Conservation (phyloP, 2,888 invertebrate genomes). For the Plagiodera versicolora region DNA sequence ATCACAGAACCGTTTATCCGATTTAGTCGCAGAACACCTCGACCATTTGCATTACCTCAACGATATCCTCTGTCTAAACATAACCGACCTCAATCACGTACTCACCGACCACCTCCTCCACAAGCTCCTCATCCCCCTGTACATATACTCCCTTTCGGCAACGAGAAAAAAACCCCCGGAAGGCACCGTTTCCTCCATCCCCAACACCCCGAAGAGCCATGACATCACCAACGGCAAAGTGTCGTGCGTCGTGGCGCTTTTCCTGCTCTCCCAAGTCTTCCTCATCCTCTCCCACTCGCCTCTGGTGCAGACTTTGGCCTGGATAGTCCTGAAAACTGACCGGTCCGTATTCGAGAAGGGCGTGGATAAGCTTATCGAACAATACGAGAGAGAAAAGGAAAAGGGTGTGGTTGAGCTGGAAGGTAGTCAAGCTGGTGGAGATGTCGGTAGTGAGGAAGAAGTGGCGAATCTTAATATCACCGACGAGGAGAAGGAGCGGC, state of each 20-base stretch:
- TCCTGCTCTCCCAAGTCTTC: conserved; percentile 92
- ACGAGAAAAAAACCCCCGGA: conserved; percentile 55
- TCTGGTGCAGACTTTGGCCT: conserved; percentile 85
- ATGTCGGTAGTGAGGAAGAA: conserved; percentile 43
- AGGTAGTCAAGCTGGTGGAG: conserved; percentile 30
- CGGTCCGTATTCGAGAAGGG: conserved; percentile 50
- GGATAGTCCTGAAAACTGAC: conserved; percentile 87
- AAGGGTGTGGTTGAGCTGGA: conserved; percentile 35
- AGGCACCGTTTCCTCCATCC: too few species aligned
- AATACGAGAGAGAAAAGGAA: conserved; percentile 45
- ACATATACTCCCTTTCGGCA: conserved; percentile 81
- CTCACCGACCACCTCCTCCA: conserved; percentile 92
- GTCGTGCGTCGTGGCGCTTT: conserved; percentile 88
- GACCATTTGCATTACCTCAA: conserved; percentile 97
- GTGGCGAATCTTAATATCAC: conserved; percentile 84
- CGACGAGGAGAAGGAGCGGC: conserved; percentile 85
- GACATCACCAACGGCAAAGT: conserved; percentile 60
- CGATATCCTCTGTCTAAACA: conserved; percentile 91
- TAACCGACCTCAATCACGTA: conserved; percentile 90
- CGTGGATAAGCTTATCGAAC: conserved; percentile 50
- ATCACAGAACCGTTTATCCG: conserved; percentile 86
- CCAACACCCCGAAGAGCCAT: conserved; percentile 43
- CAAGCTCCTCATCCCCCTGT: conserved; percentile 88
- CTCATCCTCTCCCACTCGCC: conserved; percentile 90
- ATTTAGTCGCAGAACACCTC: conserved; percentile 94